Percentiles rank a stretch among this genome's conserved stretches.
These are phyloP conservation scores for Anas platyrhynchos DNA, from an alignment of 2,113 vertebrate species.

Conservation along the genomic window DNA sequence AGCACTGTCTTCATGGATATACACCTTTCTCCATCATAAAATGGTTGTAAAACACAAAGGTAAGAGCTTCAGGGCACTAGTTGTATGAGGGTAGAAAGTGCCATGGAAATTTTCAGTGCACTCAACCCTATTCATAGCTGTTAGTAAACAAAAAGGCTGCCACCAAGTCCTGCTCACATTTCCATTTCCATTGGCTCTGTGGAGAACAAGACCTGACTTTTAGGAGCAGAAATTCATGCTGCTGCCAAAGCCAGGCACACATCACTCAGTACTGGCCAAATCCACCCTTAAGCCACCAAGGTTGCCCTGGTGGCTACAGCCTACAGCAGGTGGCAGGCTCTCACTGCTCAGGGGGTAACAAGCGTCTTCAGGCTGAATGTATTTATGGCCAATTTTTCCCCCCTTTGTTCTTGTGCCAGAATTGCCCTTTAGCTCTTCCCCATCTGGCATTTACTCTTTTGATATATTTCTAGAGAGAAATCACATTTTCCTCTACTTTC, in stretches of 20 bases:
- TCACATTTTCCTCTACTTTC: neutral
- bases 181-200: neutral
- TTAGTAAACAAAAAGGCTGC: neutral
- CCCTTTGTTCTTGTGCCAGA: neutral
- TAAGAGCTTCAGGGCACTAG: neutral
- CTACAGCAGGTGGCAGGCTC: neutral
- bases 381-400: neutral
- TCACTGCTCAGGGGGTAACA: neutral
- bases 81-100: neutral
- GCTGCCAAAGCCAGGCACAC: neutral
- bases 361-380: neutral
- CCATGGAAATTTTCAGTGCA: neutral
- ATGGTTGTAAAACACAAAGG: neutral
- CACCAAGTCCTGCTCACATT: neutral
- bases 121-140: neutral
- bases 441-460: neutral
- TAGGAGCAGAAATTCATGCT: neutral
- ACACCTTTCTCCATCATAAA: neutral
- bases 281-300: neutral
- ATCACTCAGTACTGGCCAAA: neutral
- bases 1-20: neutral
- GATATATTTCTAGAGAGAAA: conserved; percentile 27
- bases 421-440: conserved; percentile 2
- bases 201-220: neutral
- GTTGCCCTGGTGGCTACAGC: neutral